Conservation (phyloP, 2,888 invertebrate genomes). For the Heterodera filipjevi region DNA sequence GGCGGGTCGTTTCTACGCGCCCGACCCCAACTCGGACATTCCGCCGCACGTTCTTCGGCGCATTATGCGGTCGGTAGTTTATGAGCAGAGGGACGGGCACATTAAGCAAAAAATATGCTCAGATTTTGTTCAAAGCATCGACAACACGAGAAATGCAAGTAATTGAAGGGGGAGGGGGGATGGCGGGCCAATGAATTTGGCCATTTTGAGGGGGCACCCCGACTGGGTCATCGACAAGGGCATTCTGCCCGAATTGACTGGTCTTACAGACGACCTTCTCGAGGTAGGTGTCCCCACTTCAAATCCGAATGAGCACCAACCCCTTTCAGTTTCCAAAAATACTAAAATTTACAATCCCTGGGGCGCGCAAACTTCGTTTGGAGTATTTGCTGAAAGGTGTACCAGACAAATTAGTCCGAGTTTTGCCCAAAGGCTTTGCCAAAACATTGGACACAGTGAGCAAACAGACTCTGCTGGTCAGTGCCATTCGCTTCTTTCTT, state of each 20-base stretch:
- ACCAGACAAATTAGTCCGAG: background rate
- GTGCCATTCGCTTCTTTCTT: background rate
- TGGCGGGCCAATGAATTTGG: background rate
- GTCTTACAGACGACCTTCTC: slow-evolving; percentile 18
- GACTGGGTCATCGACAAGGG: slow-evolving; percentile 33
- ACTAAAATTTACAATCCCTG: background rate
- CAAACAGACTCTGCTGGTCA: background rate
- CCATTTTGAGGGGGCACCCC: slow-evolving; percentile 3
- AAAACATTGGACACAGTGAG: background rate
- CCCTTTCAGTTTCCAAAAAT: background rate
- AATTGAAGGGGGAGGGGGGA: background rate
- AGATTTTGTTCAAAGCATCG: slow-evolving; percentile 42
- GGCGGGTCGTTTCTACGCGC: slow-evolving; percentile 36
- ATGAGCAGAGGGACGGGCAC: slow-evolving; percentile 19
- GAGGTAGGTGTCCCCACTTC: background rate
- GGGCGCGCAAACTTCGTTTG: background rate
- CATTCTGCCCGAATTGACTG: slow-evolving; percentile 19
- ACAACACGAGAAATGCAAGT: slow-evolving; percentile 46
- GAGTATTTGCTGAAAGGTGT: background rate
- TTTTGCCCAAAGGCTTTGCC: background rate
- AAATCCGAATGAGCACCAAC: no score
- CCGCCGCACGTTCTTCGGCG: slow-evolving; percentile 47
- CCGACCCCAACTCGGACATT: slow-evolving; percentile 35
- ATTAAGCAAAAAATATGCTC: slow-evolving; percentile 26
- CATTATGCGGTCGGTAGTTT: slow-evolving; percentile 45